Evolutionary conservation across 2,797 vertebrate species (phyloP).

Genomic region (Notoglanidium macrostoma): DNA sequence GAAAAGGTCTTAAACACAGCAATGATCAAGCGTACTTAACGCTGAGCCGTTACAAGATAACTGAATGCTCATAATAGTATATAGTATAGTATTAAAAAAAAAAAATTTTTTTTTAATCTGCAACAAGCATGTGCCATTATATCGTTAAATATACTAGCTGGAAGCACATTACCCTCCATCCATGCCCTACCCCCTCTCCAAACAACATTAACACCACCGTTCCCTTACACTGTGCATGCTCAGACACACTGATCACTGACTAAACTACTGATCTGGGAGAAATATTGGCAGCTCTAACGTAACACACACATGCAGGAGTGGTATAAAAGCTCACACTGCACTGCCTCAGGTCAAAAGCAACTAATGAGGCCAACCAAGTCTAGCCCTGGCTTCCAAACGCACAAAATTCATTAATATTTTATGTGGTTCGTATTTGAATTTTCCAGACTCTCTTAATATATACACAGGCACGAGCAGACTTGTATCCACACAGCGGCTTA

Average conservation of each 20-base stretch:
- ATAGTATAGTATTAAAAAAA: neutral
- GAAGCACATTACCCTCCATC: neutral
- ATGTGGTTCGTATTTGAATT: neutral
- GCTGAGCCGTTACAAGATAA: neutral
- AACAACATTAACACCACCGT: neutral
- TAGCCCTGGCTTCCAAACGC: neutral
- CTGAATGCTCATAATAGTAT: neutral
- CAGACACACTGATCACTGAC: neutral
- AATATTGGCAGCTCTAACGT: neutral
- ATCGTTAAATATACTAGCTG: constrained; percentile 5
- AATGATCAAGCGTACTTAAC: neutral
- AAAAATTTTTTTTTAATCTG: too few species aligned
- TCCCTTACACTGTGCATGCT: neutral
- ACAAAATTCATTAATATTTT: constrained; percentile 21
- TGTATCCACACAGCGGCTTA: neutral
- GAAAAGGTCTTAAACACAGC: neutral
- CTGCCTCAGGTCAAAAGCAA: constrained; percentile 1
- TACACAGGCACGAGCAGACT: neutral
- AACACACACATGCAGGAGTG: neutral
- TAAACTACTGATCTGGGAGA: neutral
- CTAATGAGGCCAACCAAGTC: constrained; percentile 7
- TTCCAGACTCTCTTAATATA: constrained; percentile 15
- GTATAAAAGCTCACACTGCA: neutral
- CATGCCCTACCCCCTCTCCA: too few species aligned
- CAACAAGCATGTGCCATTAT: neutral